These are phyloP conservation scores for Anoplolepis gracilipes DNA, from an alignment of 1,140 invertebrate genomes.

Conservation along the genomic window DNA sequence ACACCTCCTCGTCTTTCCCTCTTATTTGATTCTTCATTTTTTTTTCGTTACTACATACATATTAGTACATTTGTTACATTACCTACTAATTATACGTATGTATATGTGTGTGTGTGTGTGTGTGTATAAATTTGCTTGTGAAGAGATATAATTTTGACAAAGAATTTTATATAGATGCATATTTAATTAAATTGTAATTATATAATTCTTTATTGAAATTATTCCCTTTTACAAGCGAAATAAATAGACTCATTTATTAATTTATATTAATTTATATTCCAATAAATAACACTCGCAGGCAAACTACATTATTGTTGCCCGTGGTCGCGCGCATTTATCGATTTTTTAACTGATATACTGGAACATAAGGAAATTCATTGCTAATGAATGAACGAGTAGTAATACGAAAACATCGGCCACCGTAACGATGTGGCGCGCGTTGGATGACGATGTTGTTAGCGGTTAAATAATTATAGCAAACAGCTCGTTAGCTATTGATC, in stretches of 20 bases:
- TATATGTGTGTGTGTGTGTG: too few relatives aligned
- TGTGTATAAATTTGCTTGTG: too few relatives aligned
- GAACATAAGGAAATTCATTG: conserved; percentile 52
- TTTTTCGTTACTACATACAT: neutral
- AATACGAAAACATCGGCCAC: neutral
- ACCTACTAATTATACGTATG: too few relatives aligned
- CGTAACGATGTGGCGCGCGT: conserved; percentile 26
- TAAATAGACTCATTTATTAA: conserved; percentile 1
- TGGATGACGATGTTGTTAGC: conserved; percentile 14
- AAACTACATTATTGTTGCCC: conserved; percentile 16
- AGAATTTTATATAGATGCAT: neutral
- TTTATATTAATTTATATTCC: neutral
- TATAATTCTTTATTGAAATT: neutral
- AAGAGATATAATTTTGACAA: too few relatives aligned
- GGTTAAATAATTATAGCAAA: conserved; percentile 55
- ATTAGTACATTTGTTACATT: neutral
- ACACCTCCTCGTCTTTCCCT: neutral
- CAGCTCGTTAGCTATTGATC: conserved; percentile 54
- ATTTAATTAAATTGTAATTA: neutral
- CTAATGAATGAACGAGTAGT: conserved; percentile 25
- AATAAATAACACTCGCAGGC: neutral
- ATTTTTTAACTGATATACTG: conserved; percentile 25
- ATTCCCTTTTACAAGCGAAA: neutral
- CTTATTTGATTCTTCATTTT: neutral
- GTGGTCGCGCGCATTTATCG: conserved; percentile 13